These are phyloP conservation scores for Onychostruthus taczanowskii DNA, from an alignment of 2,113 vertebrate species.

Conservation along the genomic window DNA sequence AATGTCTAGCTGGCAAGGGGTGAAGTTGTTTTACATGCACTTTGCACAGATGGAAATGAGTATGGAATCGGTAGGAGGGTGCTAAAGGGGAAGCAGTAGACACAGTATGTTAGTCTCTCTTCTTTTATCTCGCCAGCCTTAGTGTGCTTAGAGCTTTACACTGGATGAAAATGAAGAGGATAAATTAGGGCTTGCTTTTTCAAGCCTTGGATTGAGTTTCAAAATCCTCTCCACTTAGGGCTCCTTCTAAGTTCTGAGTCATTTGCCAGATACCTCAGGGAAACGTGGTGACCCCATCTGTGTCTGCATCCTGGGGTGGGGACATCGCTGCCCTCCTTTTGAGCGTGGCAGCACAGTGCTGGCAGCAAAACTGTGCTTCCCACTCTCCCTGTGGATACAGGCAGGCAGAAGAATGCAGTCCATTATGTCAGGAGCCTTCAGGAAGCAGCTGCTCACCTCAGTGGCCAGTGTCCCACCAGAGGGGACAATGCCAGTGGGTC, in stretches of 20 bases:
- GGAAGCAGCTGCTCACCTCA: background rate
- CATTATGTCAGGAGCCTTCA: background rate
- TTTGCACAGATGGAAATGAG: constrained; percentile 43
- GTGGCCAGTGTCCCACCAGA: background rate
- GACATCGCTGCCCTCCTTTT: background rate
- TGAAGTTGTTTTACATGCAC: constrained; percentile 44
- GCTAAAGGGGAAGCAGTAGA: background rate
- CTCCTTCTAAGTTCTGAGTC: background rate
- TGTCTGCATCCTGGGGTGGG: rapidly evolving
- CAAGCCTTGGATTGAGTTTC: background rate
- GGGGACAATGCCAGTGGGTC: no score
- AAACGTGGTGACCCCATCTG: background rate
- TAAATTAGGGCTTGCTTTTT: background rate
- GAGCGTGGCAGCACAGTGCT: rapidly evolving
- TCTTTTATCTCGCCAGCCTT: background rate
- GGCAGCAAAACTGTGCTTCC: background rate
- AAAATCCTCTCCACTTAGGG: background rate
- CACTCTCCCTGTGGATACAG: rapidly evolving
- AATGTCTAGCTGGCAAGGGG: background rate
- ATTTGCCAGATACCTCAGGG: background rate
- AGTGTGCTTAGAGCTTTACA: background rate
- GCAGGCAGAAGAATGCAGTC: background rate
- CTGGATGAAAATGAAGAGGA: background rate
- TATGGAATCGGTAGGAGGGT: background rate
- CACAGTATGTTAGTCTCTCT: background rate